Percentiles rank a stretch among this genome's conserved stretches.
phyloP scores from a whole-genome alignment of 2,797 vertebrate genomes.

The Danio tinwini region DNA sequence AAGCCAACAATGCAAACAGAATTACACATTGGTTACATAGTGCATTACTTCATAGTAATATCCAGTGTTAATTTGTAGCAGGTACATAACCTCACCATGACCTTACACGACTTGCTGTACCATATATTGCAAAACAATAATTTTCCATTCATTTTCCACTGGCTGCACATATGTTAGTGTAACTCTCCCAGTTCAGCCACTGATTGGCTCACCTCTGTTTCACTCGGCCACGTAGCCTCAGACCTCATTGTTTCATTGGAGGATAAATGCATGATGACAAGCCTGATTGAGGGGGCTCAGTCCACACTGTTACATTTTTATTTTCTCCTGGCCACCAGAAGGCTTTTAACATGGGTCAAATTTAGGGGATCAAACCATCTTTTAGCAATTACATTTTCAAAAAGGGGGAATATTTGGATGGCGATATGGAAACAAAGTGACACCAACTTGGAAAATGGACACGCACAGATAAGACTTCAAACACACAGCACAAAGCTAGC shows the following conservation, averaged over 20 bases:
- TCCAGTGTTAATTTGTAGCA: background rate
- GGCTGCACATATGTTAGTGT: background rate
- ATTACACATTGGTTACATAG: too few relatives aligned
- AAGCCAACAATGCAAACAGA: background rate
- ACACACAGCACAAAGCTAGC: slow-evolving; percentile 1
- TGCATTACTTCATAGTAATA: slow-evolving; percentile 9
- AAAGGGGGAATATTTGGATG: slow-evolving; percentile 1
- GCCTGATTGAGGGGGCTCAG: slow-evolving; percentile 45
- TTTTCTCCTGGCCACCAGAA: slow-evolving; percentile 52
- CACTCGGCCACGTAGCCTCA: slow-evolving; percentile 4
- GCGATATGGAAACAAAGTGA: background rate
- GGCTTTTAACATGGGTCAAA: slow-evolving; percentile 58
- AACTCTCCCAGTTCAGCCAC: slow-evolving; percentile 33
- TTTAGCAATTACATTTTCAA: slow-evolving; percentile 16
- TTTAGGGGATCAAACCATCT: slow-evolving; percentile 50
- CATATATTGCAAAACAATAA: background rate
- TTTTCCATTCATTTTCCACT: background rate
- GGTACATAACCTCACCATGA: background rate
- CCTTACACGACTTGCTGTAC: background rate
- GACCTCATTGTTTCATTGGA: slow-evolving; percentile 28
- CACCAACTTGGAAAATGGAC: slow-evolving; percentile 13
- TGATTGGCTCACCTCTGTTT: slow-evolving; percentile 46
- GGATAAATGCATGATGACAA: slow-evolving; percentile 54
- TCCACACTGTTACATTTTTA: slow-evolving; percentile 48
- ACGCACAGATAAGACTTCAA: slow-evolving; percentile 8